phyloP scores from a whole-genome alignment of 2,113 vertebrate species.

The Dromas ardeola region DNA sequence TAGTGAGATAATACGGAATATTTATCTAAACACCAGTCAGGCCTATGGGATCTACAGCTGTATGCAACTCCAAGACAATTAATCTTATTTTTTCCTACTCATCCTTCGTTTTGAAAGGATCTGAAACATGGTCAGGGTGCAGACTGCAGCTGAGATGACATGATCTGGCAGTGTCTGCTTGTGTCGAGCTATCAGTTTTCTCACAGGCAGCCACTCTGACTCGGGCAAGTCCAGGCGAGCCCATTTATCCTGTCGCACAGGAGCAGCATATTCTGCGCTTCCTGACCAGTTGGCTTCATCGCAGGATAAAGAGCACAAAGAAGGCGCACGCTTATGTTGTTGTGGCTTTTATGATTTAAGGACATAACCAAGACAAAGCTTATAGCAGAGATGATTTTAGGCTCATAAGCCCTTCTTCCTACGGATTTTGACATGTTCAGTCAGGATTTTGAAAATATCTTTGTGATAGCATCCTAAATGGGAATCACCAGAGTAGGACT shows the following conservation, averaged over 20 bases:
- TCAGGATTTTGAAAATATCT: background rate
- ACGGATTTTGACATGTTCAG: background rate
- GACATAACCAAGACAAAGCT: background rate
- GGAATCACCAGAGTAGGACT: background rate
- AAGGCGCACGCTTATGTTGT: fast-evolving
- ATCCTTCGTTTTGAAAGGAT: background rate
- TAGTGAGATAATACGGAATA: background rate
- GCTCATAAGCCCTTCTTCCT: background rate
- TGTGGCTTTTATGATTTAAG: background rate
- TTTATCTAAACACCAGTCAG: background rate
- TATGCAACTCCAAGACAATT: background rate
- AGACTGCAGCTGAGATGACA: background rate
- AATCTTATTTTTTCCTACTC: background rate
- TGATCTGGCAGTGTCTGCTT: background rate
- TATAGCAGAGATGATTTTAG: background rate
- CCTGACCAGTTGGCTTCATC: background rate
- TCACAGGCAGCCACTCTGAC: background rate
- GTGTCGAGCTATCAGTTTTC: background rate
- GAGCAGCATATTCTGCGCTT: fast-evolving
- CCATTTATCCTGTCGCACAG: background rate
- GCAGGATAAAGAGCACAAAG: background rate
- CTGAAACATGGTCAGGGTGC: background rate
- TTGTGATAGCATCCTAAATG: background rate
- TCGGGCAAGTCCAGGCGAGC: background rate
- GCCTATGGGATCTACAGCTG: background rate